Conservation (phyloP, 1,140 invertebrate species). For the Cephus cinctus region DNA sequence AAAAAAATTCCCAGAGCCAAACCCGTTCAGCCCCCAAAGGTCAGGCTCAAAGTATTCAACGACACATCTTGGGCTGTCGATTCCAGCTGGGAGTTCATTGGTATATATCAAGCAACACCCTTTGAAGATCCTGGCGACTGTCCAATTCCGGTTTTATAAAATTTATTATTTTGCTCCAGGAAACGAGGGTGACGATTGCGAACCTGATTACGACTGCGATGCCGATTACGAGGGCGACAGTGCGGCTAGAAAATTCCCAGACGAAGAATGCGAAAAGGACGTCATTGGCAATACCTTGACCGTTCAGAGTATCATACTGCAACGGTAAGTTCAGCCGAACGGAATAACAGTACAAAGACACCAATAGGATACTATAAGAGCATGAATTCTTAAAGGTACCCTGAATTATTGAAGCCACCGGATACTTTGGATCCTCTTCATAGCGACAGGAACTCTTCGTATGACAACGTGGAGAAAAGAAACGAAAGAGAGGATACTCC, state of each 20-base stretch:
- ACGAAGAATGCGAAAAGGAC: slow-evolving; percentile 46
- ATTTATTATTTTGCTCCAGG: slow-evolving; percentile 33
- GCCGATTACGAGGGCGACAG: slow-evolving; percentile 48
- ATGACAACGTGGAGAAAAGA: slow-evolving; percentile 68
- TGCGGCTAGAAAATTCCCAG: slow-evolving; percentile 53
- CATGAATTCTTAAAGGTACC: slow-evolving; percentile 47
- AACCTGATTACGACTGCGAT: slow-evolving; percentile 56
- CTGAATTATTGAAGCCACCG: slow-evolving; percentile 47
- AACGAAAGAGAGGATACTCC: slow-evolving; percentile 36
- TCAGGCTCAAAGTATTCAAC: slow-evolving; percentile 61
- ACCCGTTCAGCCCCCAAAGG: slow-evolving; percentile 68
- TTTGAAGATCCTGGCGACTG: too few species aligned
- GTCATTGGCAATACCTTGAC: slow-evolving; percentile 60
- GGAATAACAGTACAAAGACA: too few species aligned
- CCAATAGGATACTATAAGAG: too few species aligned
- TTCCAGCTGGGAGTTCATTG: slow-evolving; percentile 85
- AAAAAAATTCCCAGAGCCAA: slow-evolving; percentile 64
- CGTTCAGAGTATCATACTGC: slow-evolving; percentile 74
- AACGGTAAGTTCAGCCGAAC: slow-evolving; percentile 54
- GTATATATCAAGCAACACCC: slow-evolving; percentile 56
- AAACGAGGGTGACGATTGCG: slow-evolving; percentile 54
- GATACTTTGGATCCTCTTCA: slow-evolving; percentile 46
- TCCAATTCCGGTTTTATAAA: neutral
- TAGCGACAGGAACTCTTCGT: slow-evolving; percentile 67
- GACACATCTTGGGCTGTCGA: slow-evolving; percentile 80